Base-by-base conservation (phyloP, 2,888 invertebrate genomes). In the Pteria penguin region DNA sequence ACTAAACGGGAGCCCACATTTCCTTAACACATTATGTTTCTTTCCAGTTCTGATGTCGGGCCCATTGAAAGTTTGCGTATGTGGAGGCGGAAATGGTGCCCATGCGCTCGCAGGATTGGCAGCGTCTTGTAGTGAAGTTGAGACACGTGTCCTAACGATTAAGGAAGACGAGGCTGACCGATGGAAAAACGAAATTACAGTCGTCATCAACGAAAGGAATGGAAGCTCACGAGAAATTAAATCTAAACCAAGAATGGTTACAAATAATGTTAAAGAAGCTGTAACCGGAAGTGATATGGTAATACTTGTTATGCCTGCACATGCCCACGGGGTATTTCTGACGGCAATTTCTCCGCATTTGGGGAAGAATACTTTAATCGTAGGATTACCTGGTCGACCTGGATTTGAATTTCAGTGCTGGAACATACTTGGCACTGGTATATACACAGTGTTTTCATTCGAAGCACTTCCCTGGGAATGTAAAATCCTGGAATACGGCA, bases 71-170 rank as follows among this genome's bases (percentile, higher is more conserved):
- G 72, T 82, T 4, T 85, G 82, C 52, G 82, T 88, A 2, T 88
- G 88, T 75, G 89, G 88, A 5, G 87, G 88, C 1, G 89, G 87
- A 8, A 87, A 85, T 73, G 85, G 85, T 14, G 88, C 88, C n/a
- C 89, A 88, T 32, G 83, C 82, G n/a, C 75, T 86, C 78, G 86
- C 86, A 1, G 87, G 82, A 4, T 76, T 88, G 18, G 84, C 86
- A 0, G 79, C 88, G 2, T 79, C 86, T 1, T 82, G 83, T 29
- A 75, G 80, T 1, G 82, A 83, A 11, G 80, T 83, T 14, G 87
- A 87, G 58, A 82, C 84, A 0, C 79, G 83, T 27, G 86, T 88
- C 8, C 76, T 89, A 45, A 82, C 84, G 4, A 72, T 87, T 18
- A 84, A 78, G 68, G 81, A 86, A 33, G 86, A 88, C 55, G 89